Evolutionary conservation across 2,888 invertebrate species (phyloP).

Genomic region (Volucella zonaria): DNA sequence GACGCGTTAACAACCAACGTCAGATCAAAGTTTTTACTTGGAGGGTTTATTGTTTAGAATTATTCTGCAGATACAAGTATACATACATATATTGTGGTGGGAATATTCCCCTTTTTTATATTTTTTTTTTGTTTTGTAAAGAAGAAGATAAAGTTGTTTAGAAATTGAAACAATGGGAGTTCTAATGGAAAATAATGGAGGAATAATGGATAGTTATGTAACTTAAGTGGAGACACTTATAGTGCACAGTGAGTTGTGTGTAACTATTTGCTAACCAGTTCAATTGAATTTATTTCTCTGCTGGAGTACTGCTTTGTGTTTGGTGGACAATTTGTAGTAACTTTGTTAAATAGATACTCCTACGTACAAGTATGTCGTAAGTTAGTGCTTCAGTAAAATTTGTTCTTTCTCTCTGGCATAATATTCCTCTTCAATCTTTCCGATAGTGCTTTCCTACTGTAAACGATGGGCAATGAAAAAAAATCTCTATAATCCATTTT

Average conservation of each 20-base stretch:
- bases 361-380: too few relatives aligned
- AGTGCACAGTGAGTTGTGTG: slow-evolving; percentile 10
- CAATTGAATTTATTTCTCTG: neutral
- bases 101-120: neutral
- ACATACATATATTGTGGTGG: neutral
- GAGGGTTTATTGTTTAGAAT: neutral
- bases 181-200: slow-evolving; percentile 41
- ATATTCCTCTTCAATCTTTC: too few relatives aligned
- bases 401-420: too few relatives aligned
- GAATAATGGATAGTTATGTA: slow-evolving; percentile 56
- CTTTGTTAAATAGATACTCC: too few relatives aligned
- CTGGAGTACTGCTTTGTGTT: neutral
- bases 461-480: too few relatives aligned
- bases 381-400: too few relatives aligned
- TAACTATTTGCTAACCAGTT: slow-evolving; percentile 24
- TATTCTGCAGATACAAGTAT: neutral
- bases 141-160: neutral
- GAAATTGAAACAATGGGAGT: slow-evolving; percentile 42
- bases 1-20: slow-evolving; percentile 51
- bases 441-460: too few relatives aligned
- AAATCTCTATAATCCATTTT: too few relatives aligned
- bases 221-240: slow-evolving; percentile 54
- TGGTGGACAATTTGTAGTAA: too few relatives aligned
- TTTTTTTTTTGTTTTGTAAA: slow-evolving; percentile 13
- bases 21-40: slow-evolving; percentile 15